Evolutionary conservation across 2,888 invertebrate genomes (phyloP), one percentile per base, ranked within the genome.

Genomic region (Melanostoma scalare): DNA sequence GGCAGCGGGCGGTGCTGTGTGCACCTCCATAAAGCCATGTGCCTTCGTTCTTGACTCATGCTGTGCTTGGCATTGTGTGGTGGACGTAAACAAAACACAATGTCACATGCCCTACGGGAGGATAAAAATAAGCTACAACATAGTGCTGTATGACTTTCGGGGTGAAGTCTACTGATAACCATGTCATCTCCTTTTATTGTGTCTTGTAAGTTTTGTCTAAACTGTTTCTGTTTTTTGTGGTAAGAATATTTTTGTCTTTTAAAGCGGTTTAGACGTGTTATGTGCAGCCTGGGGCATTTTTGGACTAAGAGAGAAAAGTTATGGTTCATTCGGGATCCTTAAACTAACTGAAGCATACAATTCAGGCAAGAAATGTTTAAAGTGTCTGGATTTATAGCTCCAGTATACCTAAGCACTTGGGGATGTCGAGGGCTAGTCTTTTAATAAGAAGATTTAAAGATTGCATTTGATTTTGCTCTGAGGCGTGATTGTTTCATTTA

Each of bases 111-210:
- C 84, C 84, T 60, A 60, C 65, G 79, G 84, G 79, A 55, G 74
- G 53, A 79, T 75, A 75, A 71, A 77, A 79, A 75, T 75, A 84
- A 84, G 84, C 33, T 71, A 79, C 74, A 20, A 74, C 67, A 44
- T 30, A 44, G 52, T 73, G 63, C 68, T 61, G 72, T 55, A 73
- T 81, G 81, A 56, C 78, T 74, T 74, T 69, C 38, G 40, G 81
- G 56, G 44, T 67, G 58, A 36, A 46, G 52, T 38, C 58, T 74
- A 60, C 74, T 79, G 84, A 84, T 79, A 84, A 71, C 79, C 84
- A 79, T 84, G 82, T 84, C 82, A 79, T 84, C 84, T 84, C 84
- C 79, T 84, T 84, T 79, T 75, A 79, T 84, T 71, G 84, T 79
- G 79, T 56, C 84, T 84, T 84, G 79, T 84, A 79, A 79, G 79